Conservation (phyloP, 2,888 invertebrate genomes). For the Drosophila infuscata region DNA sequence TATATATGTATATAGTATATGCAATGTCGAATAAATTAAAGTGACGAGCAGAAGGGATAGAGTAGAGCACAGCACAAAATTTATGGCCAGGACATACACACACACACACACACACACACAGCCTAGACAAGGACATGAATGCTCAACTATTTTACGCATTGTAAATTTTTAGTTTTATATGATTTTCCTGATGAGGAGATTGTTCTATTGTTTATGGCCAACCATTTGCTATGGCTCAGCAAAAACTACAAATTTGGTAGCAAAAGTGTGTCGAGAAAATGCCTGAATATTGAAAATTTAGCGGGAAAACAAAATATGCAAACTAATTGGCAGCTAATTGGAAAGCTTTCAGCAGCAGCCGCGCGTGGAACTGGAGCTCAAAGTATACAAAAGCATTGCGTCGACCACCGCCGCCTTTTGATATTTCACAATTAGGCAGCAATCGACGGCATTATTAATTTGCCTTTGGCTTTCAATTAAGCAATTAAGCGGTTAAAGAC, state of each 20-base stretch:
- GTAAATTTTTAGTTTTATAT: slow-evolving; percentile 37
- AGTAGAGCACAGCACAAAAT: slow-evolving; percentile 40
- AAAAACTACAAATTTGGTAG: slow-evolving; percentile 15
- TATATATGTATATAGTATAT: background rate
- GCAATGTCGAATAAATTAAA: slow-evolving; percentile 32
- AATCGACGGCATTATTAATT: slow-evolving; percentile 74
- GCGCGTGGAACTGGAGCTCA: slow-evolving; percentile 40
- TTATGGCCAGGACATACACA: slow-evolving; percentile 4
- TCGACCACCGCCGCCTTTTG: slow-evolving; percentile 48
- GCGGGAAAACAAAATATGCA: slow-evolving; percentile 37
- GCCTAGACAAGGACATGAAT: slow-evolving; percentile 34
- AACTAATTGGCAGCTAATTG: slow-evolving; percentile 76
- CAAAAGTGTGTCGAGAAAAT: slow-evolving; percentile 5
- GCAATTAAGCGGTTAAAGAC: slow-evolving; percentile 59
- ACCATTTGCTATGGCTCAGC: slow-evolving; percentile 8
- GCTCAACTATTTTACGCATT: slow-evolving; percentile 40
- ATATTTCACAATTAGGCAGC: slow-evolving; percentile 77
- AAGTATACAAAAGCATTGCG: slow-evolving; percentile 60
- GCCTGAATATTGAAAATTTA: slow-evolving; percentile 23
- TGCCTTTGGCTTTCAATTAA: slow-evolving; percentile 77
- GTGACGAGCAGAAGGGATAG: slow-evolving; percentile 44
- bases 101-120: slow-evolving; percentile 6
- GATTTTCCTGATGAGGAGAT: slow-evolving; percentile 1
- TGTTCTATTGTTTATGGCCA: slow-evolving; percentile 27
- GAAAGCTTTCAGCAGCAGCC: slow-evolving; percentile 64